Evolutionary conservation across 2,888 invertebrate genomes (phyloP).

Genomic region (Aricia artaxerxes): DNA sequence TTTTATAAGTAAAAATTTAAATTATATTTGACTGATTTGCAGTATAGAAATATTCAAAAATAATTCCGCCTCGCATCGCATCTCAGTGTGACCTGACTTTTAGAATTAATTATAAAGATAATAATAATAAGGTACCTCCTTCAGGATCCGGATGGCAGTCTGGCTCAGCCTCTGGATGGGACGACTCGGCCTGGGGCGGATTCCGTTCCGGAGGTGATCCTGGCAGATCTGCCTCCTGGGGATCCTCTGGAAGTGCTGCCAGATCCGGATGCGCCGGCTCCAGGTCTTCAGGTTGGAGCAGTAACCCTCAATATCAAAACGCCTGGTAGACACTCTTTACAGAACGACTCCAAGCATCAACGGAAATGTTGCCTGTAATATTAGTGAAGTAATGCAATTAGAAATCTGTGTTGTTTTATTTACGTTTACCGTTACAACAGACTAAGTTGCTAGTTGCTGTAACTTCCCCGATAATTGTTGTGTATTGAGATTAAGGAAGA

Average conservation of each 20-base stretch:
- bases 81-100: not conserved
- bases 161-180: conserved; percentile 7
- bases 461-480: not conserved
- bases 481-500: not conserved
- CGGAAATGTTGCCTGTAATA: not conserved
- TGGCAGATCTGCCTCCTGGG: not conserved
- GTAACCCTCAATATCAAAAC: not conserved
- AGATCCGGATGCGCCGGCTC: not conserved
- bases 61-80: too few species aligned
- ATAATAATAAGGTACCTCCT: not conserved
- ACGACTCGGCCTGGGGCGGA: not conserved
- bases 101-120: not conserved
- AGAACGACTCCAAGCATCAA: conserved; percentile 3
- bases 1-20: too few species aligned
- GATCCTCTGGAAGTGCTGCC: not conserved
- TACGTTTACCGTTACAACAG: not conserved
- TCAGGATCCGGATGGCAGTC: conserved; percentile 2
- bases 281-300: conserved; percentile 1
- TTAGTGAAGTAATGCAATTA: conserved; percentile 4
- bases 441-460: not conserved
- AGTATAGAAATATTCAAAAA: too few species aligned
- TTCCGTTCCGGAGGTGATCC: not conserved
- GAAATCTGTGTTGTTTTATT: conserved; percentile 14
- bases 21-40: too few species aligned
- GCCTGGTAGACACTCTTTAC: not conserved